Conservation (phyloP, 2,113 vertebrate genomes). For the Smithornis capensis region DNA sequence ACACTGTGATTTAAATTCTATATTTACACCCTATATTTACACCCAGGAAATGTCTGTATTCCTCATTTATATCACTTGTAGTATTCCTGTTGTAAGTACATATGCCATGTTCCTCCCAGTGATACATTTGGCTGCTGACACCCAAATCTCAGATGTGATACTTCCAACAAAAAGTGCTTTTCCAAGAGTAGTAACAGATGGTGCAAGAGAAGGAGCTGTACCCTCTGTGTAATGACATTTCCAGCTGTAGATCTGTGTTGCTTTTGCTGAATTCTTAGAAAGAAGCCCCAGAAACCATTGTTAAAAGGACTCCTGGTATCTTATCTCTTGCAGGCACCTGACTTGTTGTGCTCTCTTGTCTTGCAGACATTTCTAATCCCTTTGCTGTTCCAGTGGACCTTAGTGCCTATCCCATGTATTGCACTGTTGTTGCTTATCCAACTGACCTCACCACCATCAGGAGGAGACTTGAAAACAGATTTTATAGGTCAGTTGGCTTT, state of each 20-base stretch:
- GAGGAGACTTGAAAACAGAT: conserved; percentile 91
- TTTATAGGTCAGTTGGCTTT: conserved; percentile 84
- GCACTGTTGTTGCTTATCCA: conserved; percentile 94
- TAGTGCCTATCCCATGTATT: conserved; percentile 93
- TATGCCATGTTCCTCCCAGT: not conserved
- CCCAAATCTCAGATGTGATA: not conserved
- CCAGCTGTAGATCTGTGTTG: not conserved
- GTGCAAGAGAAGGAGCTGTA: not conserved
- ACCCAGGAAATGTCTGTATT: not conserved
- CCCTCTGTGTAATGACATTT: not conserved
- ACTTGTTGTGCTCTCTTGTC: not conserved
- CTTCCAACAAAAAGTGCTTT: not conserved
- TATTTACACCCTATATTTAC: not conserved
- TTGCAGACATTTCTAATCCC: conserved; percentile 90
- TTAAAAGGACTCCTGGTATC: not conserved
- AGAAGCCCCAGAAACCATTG: not conserved
- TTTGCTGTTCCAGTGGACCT: conserved; percentile 93
- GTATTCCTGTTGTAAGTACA: not conserved
- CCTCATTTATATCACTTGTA: not conserved
- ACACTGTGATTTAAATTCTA: not conserved
- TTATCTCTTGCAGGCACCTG: not conserved
- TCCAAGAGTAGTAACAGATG: not conserved
- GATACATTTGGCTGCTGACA: not conserved
- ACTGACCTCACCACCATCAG: conserved; percentile 94
- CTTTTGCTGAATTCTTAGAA: not conserved